Evolutionary conservation across 2,113 vertebrate species (phyloP).

Genomic region (Pleuronectes platessa): DNA sequence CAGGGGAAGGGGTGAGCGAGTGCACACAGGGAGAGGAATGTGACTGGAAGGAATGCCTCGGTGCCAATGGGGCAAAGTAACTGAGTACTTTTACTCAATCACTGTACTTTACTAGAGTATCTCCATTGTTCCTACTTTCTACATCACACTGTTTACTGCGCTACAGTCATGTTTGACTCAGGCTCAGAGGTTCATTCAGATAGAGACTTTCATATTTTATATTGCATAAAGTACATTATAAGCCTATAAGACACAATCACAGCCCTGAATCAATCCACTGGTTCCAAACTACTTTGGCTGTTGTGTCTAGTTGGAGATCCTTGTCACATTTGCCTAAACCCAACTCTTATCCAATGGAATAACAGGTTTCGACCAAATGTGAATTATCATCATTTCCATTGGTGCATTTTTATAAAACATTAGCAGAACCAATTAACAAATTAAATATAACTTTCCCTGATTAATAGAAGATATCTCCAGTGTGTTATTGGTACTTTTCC

Average conservation of each 20-base stretch:
- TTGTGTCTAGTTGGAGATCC: neutral
- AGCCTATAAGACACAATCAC: neutral
- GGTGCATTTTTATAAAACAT: no score
- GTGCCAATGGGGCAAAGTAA: slow-evolving; percentile 8
- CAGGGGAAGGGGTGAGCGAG: slow-evolving; percentile 56
- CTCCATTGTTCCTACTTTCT: no score
- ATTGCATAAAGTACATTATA: neutral
- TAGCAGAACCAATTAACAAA: no score
- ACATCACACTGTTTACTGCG: no score
- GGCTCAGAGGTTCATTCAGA: no score
- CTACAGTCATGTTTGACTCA: no score
- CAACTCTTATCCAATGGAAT: neutral
- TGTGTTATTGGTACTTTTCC: no score
- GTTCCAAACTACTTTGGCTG: neutral
- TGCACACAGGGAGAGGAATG: slow-evolving; percentile 57
- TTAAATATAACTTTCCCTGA: no score
- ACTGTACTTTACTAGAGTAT: neutral
- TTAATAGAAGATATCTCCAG: no score
- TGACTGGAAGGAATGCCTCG: slow-evolving; percentile 29
- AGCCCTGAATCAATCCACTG: neutral
- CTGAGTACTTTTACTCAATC: slow-evolving; percentile 5
- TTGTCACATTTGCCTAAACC: neutral
- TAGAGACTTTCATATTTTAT: no score
- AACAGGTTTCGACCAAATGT: no score
- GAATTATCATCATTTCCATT: no score